A percentile compares a stretch with the other conserved stretches of the same genome.
Evolutionary conservation across 2,797 vertebrate species (phyloP).

Genomic region (Pitangus sulphuratus): DNA sequence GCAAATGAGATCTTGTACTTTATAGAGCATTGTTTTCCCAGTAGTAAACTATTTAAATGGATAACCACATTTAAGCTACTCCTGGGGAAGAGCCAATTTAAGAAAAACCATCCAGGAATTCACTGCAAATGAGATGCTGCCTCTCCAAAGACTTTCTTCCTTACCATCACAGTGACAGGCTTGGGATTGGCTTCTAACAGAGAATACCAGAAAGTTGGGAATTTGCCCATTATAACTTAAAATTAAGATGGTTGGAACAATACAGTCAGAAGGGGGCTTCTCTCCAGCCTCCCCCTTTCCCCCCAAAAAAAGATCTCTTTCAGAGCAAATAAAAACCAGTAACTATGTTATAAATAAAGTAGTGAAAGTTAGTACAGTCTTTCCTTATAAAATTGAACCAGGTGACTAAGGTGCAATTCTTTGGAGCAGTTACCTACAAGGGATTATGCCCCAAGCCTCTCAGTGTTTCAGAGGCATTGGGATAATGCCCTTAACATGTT

Average conservation of each 20-base stretch:
- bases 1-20: slow-evolving; percentile 57
- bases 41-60: slow-evolving; percentile 70
- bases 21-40: slow-evolving; percentile 50
- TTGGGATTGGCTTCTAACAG: slow-evolving; percentile 1
- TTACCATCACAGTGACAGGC: neutral
- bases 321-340: accelerated
- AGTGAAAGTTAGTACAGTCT: neutral
- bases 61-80: slow-evolving; percentile 69
- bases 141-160: slow-evolving; percentile 45
- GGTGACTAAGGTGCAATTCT: neutral
- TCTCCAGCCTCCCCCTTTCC: accelerated
- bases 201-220: neutral
- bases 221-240: neutral
- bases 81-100: slow-evolving; percentile 70
- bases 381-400: neutral
- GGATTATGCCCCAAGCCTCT: neutral
- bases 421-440: neutral
- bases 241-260: neutral
- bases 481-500: neutral
- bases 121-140: slow-evolving; percentile 66
- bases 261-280: neutral
- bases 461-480: neutral
- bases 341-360: neutral
- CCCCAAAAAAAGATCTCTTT: neutral
- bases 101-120: slow-evolving; percentile 73